Evolutionary conservation across 2,888 invertebrate genomes (phyloP).

Genomic region (Gonocerus acuteangulatus): DNA sequence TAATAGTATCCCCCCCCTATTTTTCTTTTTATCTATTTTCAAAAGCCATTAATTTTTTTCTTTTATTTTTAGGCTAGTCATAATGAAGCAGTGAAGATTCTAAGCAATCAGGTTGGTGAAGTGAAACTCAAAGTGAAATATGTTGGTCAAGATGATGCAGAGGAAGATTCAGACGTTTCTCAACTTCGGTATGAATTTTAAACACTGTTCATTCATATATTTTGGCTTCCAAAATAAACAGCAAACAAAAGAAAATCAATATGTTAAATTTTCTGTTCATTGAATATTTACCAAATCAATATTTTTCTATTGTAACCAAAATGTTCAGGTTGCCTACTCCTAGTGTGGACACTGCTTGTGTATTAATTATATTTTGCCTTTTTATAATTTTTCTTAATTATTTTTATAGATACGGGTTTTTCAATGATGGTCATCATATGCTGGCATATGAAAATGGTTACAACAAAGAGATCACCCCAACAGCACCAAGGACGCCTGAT

Average conservation of each 20-base stretch:
- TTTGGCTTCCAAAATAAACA: too few relatives aligned
- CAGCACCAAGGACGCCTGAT: constrained; percentile 56
- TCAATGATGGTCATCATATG: constrained; percentile 43
- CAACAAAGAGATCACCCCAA: constrained; percentile 52
- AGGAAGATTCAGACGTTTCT: constrained; percentile 57
- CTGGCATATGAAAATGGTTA: constrained; percentile 46
- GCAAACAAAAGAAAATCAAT: too few relatives aligned
- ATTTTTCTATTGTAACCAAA: too few relatives aligned
- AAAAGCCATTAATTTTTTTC: neutral
- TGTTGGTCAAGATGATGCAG: constrained; percentile 53
- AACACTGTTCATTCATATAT: neutral
- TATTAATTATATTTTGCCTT: too few relatives aligned
- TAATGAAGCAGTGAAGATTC: constrained; percentile 69
- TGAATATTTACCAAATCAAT: too few relatives aligned
- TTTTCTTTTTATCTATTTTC: neutral
- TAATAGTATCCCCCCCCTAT: neutral
- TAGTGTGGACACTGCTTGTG: too few relatives aligned
- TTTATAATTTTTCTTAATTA: too few relatives aligned
- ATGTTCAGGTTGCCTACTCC: too few relatives aligned
- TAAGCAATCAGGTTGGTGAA: constrained; percentile 69
- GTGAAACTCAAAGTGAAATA: constrained; percentile 70
- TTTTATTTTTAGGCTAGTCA: constrained; percentile 55
- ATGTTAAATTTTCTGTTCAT: too few relatives aligned
- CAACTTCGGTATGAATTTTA: constrained; percentile 45
- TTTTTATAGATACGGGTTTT: constrained; percentile 44